Percentiles rank a stretch among this genome's conserved stretches.
phyloP scores from a whole-genome alignment of 2,113 vertebrate species.

The Terrapene triunguis region DNA sequence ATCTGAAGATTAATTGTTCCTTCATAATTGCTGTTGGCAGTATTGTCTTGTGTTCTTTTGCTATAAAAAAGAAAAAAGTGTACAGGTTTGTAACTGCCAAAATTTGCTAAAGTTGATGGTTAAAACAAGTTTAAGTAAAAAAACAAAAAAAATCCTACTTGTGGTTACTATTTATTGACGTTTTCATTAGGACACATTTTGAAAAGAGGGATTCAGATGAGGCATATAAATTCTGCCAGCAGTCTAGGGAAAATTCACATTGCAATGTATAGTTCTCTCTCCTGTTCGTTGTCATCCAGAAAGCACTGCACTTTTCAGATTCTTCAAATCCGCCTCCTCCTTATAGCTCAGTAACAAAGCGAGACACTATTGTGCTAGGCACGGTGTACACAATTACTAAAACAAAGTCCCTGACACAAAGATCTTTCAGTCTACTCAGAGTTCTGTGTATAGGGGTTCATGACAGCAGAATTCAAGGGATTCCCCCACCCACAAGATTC shows the following conservation, averaged over 20 bases:
- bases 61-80: conserved; percentile 75
- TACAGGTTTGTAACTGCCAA: conserved; percentile 87
- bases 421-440: neutral
- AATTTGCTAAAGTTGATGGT: conserved; percentile 87
- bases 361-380: neutral
- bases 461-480: neutral
- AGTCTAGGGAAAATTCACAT: neutral
- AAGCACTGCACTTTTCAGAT: neutral
- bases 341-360: neutral
- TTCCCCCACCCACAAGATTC: neutral
- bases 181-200: conserved; percentile 16
- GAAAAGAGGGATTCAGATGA: conserved; percentile 37
- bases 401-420: neutral
- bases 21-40: conserved; percentile 81
- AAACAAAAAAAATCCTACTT: conserved; percentile 49
- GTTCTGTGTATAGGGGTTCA: neutral
- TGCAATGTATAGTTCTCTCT: neutral
- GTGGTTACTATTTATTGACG: conserved; percentile 74
- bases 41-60: conserved; percentile 85
- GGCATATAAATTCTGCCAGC: neutral
- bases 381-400: neutral
- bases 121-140: conserved; percentile 86
- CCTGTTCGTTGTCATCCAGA: neutral
- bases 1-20: conserved; percentile 64
- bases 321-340: neutral